Base-by-base conservation (phyloP, 2,888 invertebrate genomes). In the Autographa pulchrina region DNA sequence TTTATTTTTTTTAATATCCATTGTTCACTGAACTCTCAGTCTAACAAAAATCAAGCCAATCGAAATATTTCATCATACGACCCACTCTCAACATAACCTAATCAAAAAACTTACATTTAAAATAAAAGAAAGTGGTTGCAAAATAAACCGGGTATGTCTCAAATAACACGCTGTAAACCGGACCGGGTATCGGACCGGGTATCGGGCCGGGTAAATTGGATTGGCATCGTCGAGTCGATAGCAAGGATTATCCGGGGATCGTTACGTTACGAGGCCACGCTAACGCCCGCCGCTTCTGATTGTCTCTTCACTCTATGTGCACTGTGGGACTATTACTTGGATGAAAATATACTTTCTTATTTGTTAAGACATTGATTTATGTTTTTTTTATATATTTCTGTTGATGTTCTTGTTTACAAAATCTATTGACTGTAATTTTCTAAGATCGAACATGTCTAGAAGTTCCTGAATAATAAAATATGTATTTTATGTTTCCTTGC, bases 231-330 rank as follows among this genome's bases (percentile, higher is more conserved):
- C 72, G 84, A 81, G 73, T 83, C 85, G 84, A 85, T 83, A 81
- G 75, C 76, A 80, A 71, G 86, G 87, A 86, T 87, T 86, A 89
- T 88, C 86, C 82, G 76, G 75, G 65, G 82, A 82, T 86, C 86
- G 88, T 90, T 89, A 89, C 86, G 88, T 90, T 89, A 89, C 78
- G 70, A 70, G 68, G 76, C 75, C 68, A 85, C 86, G 87, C 85
- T 83, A 85, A 86, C 88, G 86, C 77, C 80, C 75, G 86, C 86
- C 87, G 86, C 82, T 83, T 89, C 87, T 90, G 89, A 90, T 90
- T 90, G 89, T 88, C 85, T 88, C 86, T 81, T 84, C 82, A 81
- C 83, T 87, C 86, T 86, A 80, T 85, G 85, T 74, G 81, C 86
- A 85, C 80, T 61, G 82, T 83, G 84, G 73, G 78, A 14, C 65